A percentile compares a stretch with the other conserved stretches of the same genome.
phyloP scores from a whole-genome alignment of 2,888 invertebrate genomes.

The Pachycephus smyrnensis region DNA sequence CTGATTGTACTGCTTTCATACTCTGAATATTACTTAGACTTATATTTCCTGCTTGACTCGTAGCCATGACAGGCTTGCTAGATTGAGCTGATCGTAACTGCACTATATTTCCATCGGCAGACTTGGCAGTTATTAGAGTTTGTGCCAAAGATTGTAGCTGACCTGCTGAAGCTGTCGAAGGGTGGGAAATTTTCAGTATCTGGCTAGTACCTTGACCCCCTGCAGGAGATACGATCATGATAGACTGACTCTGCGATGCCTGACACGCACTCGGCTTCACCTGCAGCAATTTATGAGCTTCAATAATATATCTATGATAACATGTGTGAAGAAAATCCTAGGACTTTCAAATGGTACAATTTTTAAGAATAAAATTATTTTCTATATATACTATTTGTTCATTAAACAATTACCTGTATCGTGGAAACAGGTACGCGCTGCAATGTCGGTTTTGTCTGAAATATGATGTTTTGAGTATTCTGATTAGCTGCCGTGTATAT shows the following conservation, averaged over 20 bases:
- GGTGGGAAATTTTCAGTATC: slow-evolving; percentile 65
- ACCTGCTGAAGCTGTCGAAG: slow-evolving; percentile 58
- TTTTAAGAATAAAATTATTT: slow-evolving; percentile 11
- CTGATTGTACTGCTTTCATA: slow-evolving; percentile 54
- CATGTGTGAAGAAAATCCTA: neutral
- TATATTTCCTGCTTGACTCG: slow-evolving; percentile 56
- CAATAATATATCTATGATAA: slow-evolving; percentile 10
- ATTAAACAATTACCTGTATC: slow-evolving; percentile 46
- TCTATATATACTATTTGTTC: neutral
- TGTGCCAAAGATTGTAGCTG: slow-evolving; percentile 64
- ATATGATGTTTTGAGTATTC: slow-evolving; percentile 56
- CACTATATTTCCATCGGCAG: slow-evolving; percentile 63
- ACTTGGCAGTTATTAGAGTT: slow-evolving; percentile 63
- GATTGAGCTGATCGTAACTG: slow-evolving; percentile 59
- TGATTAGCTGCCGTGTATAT: slow-evolving; percentile 57
- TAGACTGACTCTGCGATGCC: slow-evolving; percentile 61
- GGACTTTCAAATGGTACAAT: neutral
- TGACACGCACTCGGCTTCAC: slow-evolving; percentile 53
- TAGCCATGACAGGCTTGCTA: slow-evolving; percentile 53
- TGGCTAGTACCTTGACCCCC: slow-evolving; percentile 63
- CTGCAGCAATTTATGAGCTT: slow-evolving; percentile 30
- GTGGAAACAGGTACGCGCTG: slow-evolving; percentile 60
- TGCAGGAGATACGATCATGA: slow-evolving; percentile 64
- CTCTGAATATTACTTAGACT: slow-evolving; percentile 57
- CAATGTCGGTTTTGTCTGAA: slow-evolving; percentile 62